phyloP scores from a whole-genome alignment of 2,113 vertebrate genomes.

The Grantiella picta region DNA sequence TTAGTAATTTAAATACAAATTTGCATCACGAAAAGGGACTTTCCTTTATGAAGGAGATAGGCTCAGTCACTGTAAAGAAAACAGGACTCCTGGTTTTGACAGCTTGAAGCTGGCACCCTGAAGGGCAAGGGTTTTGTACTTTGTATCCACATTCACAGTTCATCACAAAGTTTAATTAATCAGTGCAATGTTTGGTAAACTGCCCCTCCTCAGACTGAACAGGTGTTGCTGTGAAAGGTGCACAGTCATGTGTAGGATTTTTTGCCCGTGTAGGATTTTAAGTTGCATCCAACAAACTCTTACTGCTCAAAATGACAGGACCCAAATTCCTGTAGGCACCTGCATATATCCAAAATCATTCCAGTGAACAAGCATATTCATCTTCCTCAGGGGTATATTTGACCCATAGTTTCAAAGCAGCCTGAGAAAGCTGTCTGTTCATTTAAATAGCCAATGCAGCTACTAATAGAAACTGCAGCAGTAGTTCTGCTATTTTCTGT shows the following conservation, averaged over 20 bases:
- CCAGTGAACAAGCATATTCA: rapidly evolving
- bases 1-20: neutral
- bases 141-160: neutral
- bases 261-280: neutral
- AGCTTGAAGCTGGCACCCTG: neutral
- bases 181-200: neutral
- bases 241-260: neutral
- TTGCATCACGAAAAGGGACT: neutral
- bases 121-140: neutral
- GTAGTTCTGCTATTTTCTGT: neutral
- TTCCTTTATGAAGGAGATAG: neutral
- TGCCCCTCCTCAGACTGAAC: neutral
- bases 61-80: neutral
- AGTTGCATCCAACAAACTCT: neutral
- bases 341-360: neutral
- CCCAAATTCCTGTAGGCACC: neutral
- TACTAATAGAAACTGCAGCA: neutral
- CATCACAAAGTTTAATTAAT: neutral
- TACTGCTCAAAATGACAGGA: neutral
- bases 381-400: neutral
- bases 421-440: neutral
- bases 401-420: neutral
- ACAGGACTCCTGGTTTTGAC: neutral
- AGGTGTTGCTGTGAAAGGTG: neutral
- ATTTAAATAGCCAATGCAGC: neutral